phyloP scores from a whole-genome alignment of 2,113 vertebrate species.

The Tamias sibiricus region DNA sequence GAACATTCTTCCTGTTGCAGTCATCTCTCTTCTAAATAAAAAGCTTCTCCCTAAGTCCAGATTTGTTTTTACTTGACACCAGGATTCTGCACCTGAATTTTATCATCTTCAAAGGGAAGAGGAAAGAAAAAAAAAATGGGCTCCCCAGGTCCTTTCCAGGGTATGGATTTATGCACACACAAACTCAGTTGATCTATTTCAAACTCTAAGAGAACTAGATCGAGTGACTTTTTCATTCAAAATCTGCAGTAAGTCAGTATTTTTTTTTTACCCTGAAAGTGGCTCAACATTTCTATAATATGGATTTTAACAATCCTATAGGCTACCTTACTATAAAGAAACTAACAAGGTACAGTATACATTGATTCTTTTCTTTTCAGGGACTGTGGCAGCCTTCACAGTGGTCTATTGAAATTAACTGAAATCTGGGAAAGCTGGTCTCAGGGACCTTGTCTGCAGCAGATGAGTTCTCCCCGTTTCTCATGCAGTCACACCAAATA shows the following conservation, averaged over 20 bases:
- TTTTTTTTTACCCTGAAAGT: not conserved
- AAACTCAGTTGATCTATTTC: not conserved
- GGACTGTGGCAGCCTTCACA: constrained; percentile 87
- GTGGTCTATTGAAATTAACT: constrained; percentile 87
- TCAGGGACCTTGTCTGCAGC: constrained; percentile 89
- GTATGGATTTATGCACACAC: not conserved
- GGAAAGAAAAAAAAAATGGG: not conserved
- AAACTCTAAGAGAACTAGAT: not conserved
- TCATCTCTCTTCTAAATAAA: constrained; percentile 21
- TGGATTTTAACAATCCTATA: not conserved
- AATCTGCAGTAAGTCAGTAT: not conserved
- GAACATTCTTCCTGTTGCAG: not conserved
- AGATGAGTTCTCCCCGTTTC: constrained; percentile 84
- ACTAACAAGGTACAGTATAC: not conserved
- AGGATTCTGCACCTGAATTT: constrained; percentile 25
- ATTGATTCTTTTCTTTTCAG: constrained; percentile 75
- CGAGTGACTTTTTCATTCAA: not conserved
- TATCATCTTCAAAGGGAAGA: not conserved
- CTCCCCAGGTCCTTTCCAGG: not conserved
- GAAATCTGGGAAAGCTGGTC: constrained; percentile 90
- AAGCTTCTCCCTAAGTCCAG: not conserved
- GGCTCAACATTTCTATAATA: not conserved
- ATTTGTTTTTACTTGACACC: constrained; percentile 42
- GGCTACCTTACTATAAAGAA: not conserved
- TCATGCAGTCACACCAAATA: constrained; percentile 88